phyloP scores from a whole-genome alignment of 2,888 invertebrate species.

The Drosophila monieri region DNA sequence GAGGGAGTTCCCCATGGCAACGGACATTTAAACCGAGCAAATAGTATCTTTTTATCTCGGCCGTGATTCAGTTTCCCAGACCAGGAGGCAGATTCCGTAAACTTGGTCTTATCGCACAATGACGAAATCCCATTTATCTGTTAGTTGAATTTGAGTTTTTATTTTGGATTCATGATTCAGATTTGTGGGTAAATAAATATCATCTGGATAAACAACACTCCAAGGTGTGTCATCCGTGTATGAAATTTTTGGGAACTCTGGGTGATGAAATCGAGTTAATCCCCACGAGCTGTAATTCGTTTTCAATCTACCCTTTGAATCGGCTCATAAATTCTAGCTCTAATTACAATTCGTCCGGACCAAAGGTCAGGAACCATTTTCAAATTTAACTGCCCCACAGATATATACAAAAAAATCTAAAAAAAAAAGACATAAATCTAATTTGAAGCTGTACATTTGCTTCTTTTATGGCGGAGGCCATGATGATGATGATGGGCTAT shows the following conservation, averaged over 20 bases:
- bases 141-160: not conserved
- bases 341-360: conserved; percentile 31
- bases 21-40: conserved; percentile 6
- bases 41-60: conserved; percentile 1
- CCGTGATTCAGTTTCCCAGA: conserved; percentile 22
- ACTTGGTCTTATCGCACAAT: conserved; percentile 13
- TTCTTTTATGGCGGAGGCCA: conserved; percentile 54
- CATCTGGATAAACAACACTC: conserved; percentile 13
- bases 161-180: conserved; percentile 16
- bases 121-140: conserved; percentile 28
- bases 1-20: conserved; percentile 26
- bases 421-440: conserved; percentile 67
- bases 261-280: conserved; percentile 7
- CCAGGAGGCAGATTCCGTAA: conserved; percentile 13
- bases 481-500: conserved; percentile 60
- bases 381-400: conserved; percentile 46
- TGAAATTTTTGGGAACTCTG: not conserved
- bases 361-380: conserved; percentile 43
- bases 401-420: conserved; percentile 51
- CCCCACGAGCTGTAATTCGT: conserved; percentile 6
- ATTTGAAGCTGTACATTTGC: conserved; percentile 58
- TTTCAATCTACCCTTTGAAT: conserved; percentile 37
- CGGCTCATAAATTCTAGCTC: conserved; percentile 33
- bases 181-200: conserved; percentile 10
- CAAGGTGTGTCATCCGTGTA: not conserved